Conservation (phyloP, 1,140 invertebrate genomes). For the Periplaneta americana region DNA sequence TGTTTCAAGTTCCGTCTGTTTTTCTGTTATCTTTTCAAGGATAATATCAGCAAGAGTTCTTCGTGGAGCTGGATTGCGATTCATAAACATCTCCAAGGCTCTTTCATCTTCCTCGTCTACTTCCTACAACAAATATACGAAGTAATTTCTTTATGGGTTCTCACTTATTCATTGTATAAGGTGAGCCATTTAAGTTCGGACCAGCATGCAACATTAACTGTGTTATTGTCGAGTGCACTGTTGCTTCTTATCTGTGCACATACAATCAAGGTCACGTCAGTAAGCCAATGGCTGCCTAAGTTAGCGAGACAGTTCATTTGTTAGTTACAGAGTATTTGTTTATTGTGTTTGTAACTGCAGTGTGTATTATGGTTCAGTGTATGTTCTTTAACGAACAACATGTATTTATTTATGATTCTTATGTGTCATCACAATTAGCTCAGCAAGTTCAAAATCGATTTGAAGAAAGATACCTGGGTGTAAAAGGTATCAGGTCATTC, state of each 20-base stretch:
- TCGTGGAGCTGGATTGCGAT: conserved; percentile 52
- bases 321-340: not conserved
- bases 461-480: too few species aligned
- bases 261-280: too few species aligned
- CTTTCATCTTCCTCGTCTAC: conserved; percentile 84
- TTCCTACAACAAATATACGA: conserved; percentile 35
- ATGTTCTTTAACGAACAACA: too few species aligned
- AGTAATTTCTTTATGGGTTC: not conserved
- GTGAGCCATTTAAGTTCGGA: not conserved
- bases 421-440: too few species aligned
- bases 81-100: conserved; percentile 82
- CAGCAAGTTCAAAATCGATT: too few species aligned
- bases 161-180: not conserved
- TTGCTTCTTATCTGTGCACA: not conserved
- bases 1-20: conserved; percentile 82
- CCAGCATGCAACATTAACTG: not conserved
- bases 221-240: not conserved
- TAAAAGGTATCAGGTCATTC: too few species aligned
- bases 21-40: conserved; percentile 88
- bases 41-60: conserved; percentile 85
- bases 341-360: too few species aligned
- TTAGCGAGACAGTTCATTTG: not conserved
- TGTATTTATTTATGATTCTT: too few species aligned
- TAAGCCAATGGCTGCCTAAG: not conserved
- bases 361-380: too few species aligned